phyloP scores from a whole-genome alignment of 2,797 vertebrate species.

The Notolabrus celidotus region DNA sequence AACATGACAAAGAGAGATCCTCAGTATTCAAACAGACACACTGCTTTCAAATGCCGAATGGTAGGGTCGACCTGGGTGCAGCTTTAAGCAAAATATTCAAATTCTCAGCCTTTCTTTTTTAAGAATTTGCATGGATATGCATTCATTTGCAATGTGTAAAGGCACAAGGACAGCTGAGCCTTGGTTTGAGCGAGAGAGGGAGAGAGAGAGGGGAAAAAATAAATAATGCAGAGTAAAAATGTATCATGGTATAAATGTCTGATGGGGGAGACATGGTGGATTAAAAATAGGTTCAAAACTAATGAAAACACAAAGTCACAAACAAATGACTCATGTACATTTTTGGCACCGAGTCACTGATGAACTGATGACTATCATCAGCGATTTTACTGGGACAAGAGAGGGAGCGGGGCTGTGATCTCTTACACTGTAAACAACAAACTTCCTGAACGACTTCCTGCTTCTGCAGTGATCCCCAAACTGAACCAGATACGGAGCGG shows the following conservation, averaged over 20 bases:
- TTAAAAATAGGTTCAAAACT: slow-evolving; percentile 44
- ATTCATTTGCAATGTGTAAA: slow-evolving; percentile 84
- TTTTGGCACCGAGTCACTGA: slow-evolving; percentile 2
- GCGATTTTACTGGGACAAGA: not conserved
- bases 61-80: slow-evolving; percentile 83
- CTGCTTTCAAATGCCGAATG: slow-evolving; percentile 83
- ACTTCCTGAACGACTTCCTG: slow-evolving; percentile 53
- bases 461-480: slow-evolving; percentile 35
- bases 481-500: slow-evolving; percentile 34
- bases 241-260: slow-evolving; percentile 74
- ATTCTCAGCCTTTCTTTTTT: slow-evolving; percentile 82
- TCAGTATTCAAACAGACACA: slow-evolving; percentile 82
- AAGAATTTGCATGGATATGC: slow-evolving; percentile 86
- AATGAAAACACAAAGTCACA: slow-evolving; percentile 36
- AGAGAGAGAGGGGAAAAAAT: slow-evolving; percentile 56
- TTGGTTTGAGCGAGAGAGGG: slow-evolving; percentile 61
- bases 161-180: slow-evolving; percentile 85
- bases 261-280: slow-evolving; percentile 56
- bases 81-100: slow-evolving; percentile 87
- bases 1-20: slow-evolving; percentile 85
- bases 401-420: slow-evolving; percentile 9
- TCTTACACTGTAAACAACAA: slow-evolving; percentile 32
- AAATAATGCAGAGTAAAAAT: slow-evolving; percentile 80
- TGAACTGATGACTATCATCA: slow-evolving; percentile 14
- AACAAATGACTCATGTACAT: slow-evolving; percentile 18